Evolutionary conservation across 2,113 vertebrate genomes (phyloP), one percentile per base, ranked within the genome.

Genomic region (Hirundichthys speculiger): DNA sequence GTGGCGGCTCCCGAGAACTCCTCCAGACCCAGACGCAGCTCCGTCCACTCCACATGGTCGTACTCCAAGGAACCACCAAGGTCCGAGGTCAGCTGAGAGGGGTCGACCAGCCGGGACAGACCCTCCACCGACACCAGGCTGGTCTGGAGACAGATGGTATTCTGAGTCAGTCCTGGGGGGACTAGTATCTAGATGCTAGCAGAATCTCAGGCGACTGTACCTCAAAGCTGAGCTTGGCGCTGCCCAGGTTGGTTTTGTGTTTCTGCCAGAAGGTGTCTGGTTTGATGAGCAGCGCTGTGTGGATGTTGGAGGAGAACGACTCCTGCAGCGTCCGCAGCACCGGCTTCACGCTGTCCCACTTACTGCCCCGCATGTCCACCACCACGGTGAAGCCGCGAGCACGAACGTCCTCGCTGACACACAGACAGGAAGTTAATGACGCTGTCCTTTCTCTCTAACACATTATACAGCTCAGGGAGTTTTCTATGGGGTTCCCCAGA

Each of bases 221-320:
- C 96, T 99, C 98, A 27, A 99, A 99, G 88, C 96, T 98, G 87
- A 99, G 97, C 85, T 99, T 99, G 88, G 97, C 98, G 80, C 96
- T 98, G 90, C 98, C 98, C 8, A 99, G 97, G 91, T 99, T 99
- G 45, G 98, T 99, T 85, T 98, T 98, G 93, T 99, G 98, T 72
- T 99, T 99, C 91, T 99, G 98, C 98, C 98, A 99, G 92, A 99
- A 99, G 77, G 98, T 99, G 91, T 99, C 98, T 0, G 98, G 98
- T 84, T 99, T 99, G 90, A 99, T 99, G 90, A 99, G 98, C 75
- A 99, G 94, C 38, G 97, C 97, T 25, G 95, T 94, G 58, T 97
- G 95, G 89, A 99, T 99, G 91, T 95, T 94, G 0, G 95, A 94
- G 53, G 97, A 96, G 48, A 99, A 99, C 0, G 95, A 94, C 89